Evolutionary conservation across 2,888 invertebrate genomes (phyloP).

Genomic region (Cheilosia scutellata): DNA sequence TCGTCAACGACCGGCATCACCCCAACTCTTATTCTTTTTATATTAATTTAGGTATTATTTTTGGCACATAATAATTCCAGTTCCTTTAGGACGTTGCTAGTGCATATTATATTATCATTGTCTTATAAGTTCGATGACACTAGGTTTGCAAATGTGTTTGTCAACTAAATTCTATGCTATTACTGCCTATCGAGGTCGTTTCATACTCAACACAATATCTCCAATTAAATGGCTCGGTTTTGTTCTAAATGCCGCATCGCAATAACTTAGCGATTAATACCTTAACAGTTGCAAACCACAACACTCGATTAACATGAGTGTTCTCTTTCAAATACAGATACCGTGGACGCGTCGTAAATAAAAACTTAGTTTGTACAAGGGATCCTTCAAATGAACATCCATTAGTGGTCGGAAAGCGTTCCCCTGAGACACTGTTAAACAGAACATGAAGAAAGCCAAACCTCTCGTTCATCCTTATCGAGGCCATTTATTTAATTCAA

Average conservation of each 20-base stretch:
- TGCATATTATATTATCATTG: no score
- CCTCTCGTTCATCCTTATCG: conserved; percentile 28
- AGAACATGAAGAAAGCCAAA: conserved; percentile 36
- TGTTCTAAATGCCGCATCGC: conserved; percentile 24
- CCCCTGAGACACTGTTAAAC: conserved; percentile 36
- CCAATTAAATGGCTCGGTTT: conserved; percentile 17
- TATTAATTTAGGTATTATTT: no score
- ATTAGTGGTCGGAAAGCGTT: conserved; percentile 8
- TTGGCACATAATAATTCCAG: no score
- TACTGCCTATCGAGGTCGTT: no score
- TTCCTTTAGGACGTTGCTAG: no score
- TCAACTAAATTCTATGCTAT: no score
- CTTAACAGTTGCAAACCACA: conserved; percentile 8
- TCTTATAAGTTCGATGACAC: no score
- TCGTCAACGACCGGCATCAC: no score
- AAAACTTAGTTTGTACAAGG: conserved; percentile 34
- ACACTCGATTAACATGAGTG: conserved; percentile 11
- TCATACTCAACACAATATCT: no score
- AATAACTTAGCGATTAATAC: conserved; percentile 49
- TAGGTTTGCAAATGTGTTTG: no score
- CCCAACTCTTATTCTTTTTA: no score
- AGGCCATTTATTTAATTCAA: conserved; percentile 61
- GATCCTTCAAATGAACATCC: conserved; percentile 31
- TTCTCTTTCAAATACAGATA: no score
- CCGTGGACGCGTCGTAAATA: neutral